These are phyloP conservation scores for Arvicanthis niloticus DNA, from an alignment of 2,113 vertebrate genomes.

Conservation along the genomic window DNA sequence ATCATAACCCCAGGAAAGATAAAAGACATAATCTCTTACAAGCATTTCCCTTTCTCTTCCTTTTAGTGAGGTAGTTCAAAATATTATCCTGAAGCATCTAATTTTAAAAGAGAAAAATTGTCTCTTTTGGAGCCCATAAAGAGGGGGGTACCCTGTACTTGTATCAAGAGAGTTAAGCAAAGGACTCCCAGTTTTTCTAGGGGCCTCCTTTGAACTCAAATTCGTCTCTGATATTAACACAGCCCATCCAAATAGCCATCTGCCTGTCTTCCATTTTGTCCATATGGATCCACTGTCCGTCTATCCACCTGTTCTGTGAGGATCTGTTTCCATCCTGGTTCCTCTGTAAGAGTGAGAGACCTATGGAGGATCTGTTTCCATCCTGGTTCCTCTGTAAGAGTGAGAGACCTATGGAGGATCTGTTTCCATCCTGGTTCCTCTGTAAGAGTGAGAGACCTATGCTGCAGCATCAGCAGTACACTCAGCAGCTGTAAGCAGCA, in stretches of 20 bases:
- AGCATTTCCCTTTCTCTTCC: conserved; percentile 45
- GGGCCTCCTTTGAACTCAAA: background rate
- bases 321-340: too few relatives aligned
- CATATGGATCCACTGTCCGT: background rate
- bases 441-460: too few relatives aligned
- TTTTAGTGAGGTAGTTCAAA: conserved; percentile 54
- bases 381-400: background rate
- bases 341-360: background rate
- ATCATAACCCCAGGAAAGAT: conserved; percentile 60
- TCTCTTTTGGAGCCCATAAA: too few relatives aligned
- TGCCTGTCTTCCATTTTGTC: too few relatives aligned
- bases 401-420: too few relatives aligned
- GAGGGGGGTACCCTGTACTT: background rate
- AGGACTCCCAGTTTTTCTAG: background rate
- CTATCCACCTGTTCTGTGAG: background rate
- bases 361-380: too few relatives aligned
- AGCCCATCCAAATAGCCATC: background rate
- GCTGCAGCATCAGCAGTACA: too few relatives aligned
- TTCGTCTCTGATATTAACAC: background rate
- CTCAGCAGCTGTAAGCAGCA: background rate
- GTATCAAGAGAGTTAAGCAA: background rate
- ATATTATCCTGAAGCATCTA: conserved; percentile 60
- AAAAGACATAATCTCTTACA: conserved; percentile 48
- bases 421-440: background rate
- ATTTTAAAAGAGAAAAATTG: conserved; percentile 65